Evolutionary conservation across 2,888 invertebrate species (phyloP).

Genomic region (Copidosoma aretas): DNA sequence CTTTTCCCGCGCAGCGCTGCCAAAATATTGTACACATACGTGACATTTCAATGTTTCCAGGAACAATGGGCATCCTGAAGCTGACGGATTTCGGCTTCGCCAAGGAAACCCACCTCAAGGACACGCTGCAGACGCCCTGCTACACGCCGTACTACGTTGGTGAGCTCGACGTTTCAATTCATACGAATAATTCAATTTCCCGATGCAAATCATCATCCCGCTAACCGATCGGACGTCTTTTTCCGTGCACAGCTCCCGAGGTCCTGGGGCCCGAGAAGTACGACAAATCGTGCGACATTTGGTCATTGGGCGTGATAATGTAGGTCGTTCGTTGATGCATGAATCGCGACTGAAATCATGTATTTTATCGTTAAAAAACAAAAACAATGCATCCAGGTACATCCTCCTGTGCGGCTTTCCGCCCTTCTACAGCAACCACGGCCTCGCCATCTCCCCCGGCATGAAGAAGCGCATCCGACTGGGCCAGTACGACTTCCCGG

Average conservation of each 20-base stretch:
- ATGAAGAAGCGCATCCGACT: constrained; percentile 97
- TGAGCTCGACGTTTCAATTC: too few species aligned
- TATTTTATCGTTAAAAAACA: too few species aligned
- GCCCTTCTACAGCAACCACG: constrained; percentile 98
- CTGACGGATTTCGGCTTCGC: constrained; percentile 99
- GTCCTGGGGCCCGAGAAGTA: constrained; percentile 97
- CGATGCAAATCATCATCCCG: neutral
- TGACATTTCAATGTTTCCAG: constrained; percentile 51
- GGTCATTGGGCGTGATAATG: constrained; percentile 99
- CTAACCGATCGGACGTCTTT: neutral
- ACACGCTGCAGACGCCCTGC: constrained; percentile 95
- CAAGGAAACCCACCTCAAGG: constrained; percentile 86
- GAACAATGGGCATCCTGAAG: constrained; percentile 82
- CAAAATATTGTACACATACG: too few species aligned
- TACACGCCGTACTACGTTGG: constrained; percentile 99
- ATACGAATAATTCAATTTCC: neutral
- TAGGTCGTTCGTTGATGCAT: too few species aligned
- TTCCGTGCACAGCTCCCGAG: constrained; percentile 72
- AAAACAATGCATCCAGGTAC: constrained; percentile 66
- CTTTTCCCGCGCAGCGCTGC: neutral
- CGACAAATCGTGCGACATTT: constrained; percentile 98
- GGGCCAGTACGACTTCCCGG: constrained; percentile 97
- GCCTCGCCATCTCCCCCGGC: constrained; percentile 96
- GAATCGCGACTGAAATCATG: too few species aligned
- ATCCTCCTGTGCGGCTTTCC: constrained; percentile 99